A percentile compares a stretch with the other conserved stretches of the same genome.
These are phyloP conservation scores for Agrochola litura DNA, from an alignment of 2,888 invertebrate genomes.

Conservation along the genomic window DNA sequence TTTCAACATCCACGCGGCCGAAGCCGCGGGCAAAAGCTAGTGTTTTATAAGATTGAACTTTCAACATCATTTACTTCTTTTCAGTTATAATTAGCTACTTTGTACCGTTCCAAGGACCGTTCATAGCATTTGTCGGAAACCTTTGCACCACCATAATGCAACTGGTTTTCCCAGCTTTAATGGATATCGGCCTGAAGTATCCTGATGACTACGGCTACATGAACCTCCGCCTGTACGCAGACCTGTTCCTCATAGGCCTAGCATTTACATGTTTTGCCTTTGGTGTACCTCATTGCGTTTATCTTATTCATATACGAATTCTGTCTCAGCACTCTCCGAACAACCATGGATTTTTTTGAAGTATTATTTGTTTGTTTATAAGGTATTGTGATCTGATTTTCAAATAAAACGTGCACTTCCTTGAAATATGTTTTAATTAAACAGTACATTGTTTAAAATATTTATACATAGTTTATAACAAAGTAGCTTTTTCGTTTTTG, in stretches of 20 bases:
- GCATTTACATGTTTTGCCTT: conserved; percentile 69
- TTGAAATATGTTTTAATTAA: conserved; percentile 25
- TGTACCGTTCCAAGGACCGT: conserved; percentile 80
- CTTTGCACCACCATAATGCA: conserved; percentile 78
- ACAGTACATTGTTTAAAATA: conserved; percentile 1
- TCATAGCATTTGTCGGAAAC: conserved; percentile 81
- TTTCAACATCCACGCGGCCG: too few species aligned
- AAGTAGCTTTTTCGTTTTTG: background rate
- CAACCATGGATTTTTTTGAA: conserved; percentile 50
- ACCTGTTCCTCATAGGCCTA: conserved; percentile 71
- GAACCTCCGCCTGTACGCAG: conserved; percentile 71
- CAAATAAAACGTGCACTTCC: conserved; percentile 22
- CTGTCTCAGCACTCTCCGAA: conserved; percentile 67
- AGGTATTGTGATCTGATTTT: conserved; percentile 3
- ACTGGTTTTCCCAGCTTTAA: conserved; percentile 80
- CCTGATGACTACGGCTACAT: conserved; percentile 75
- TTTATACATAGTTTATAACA: background rate
- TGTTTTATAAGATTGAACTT: background rate
- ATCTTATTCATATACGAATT: conserved; percentile 76
- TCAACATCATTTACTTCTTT: conserved; percentile 55
- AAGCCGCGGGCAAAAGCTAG: too few species aligned
- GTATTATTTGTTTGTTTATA: background rate
- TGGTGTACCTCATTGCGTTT: conserved; percentile 72
- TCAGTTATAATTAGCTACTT: conserved; percentile 78
- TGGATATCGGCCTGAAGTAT: conserved; percentile 80